These are phyloP conservation scores for Choloepus hoffmanni DNA, from an alignment of 2,113 vertebrate genomes.

Conservation along the genomic window DNA sequence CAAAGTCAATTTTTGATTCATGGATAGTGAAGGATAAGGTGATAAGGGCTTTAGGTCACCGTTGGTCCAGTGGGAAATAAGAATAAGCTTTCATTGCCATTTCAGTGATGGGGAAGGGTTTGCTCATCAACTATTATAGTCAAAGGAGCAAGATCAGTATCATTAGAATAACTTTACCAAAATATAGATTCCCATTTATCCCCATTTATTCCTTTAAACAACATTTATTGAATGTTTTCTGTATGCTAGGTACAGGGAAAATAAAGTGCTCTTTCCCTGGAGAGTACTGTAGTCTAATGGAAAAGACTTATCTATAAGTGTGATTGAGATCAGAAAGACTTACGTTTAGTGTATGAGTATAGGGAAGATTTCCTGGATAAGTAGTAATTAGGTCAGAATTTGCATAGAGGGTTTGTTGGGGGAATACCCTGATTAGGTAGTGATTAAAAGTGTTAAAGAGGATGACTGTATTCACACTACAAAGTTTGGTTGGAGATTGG, in stretches of 20 bases:
- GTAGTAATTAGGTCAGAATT: slow-evolving; percentile 18
- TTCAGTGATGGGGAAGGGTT: background rate
- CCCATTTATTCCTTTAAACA: background rate
- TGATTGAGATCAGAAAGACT: background rate
- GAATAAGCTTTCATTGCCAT: background rate
- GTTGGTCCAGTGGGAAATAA: background rate
- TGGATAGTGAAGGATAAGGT: background rate
- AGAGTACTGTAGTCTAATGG: background rate
- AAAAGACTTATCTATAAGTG: slow-evolving; percentile 1
- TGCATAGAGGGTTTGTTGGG: background rate
- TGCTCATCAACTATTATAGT: background rate
- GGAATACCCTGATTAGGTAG: background rate
- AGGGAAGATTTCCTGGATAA: slow-evolving; percentile 38
- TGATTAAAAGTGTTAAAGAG: background rate
- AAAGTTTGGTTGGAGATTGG: background rate
- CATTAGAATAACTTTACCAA: background rate
- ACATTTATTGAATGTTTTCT: background rate
- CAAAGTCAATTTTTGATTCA: slow-evolving; percentile 21
- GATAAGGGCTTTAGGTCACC: background rate
- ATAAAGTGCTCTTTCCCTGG: background rate
- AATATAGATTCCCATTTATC: slow-evolving; percentile 11
- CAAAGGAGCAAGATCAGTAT: slow-evolving; percentile 31
- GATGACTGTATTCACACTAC: background rate
- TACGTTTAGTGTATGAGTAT: background rate
- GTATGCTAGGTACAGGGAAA: background rate